Percentiles rank a stretch among this genome's conserved stretches.
Conservation (phyloP, 2,113 vertebrate genomes). For the Setophaga kirtlandii region DNA sequence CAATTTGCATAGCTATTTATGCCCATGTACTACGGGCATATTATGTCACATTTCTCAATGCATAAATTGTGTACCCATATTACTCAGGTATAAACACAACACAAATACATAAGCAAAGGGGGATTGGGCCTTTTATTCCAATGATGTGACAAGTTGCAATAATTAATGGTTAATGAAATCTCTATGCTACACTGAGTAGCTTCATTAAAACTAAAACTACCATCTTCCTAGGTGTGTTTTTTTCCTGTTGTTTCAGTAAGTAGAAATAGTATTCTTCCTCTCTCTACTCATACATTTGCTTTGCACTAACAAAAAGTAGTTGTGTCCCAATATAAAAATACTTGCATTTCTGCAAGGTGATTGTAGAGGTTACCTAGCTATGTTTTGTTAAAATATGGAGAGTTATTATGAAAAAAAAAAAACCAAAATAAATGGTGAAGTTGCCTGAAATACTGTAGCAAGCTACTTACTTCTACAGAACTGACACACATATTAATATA, state of each 20-base stretch:
- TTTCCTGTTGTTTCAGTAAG: neutral
- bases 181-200: neutral
- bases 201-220: neutral
- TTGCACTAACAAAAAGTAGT: neutral
- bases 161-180: neutral
- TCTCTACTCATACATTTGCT: neutral
- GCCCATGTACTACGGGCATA: neutral
- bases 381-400: neutral
- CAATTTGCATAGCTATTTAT: slow-evolving; percentile 45
- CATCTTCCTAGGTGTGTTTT: neutral
- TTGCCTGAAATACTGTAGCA: neutral
- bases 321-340: neutral
- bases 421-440: neutral
- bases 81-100: neutral
- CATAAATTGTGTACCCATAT: neutral
- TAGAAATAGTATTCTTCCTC: neutral
- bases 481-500: neutral
- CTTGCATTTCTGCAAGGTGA: neutral
- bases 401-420: neutral
- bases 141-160: neutral
- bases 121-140: neutral
- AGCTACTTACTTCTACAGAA: slow-evolving; percentile 7
- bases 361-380: neutral
- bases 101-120: neutral
- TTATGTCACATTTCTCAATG: neutral